Percentiles rank a stretch among this genome's conserved stretches.
Conservation (phyloP, 2,797 vertebrate species). For the Neosilurus mollespiculum region DNA sequence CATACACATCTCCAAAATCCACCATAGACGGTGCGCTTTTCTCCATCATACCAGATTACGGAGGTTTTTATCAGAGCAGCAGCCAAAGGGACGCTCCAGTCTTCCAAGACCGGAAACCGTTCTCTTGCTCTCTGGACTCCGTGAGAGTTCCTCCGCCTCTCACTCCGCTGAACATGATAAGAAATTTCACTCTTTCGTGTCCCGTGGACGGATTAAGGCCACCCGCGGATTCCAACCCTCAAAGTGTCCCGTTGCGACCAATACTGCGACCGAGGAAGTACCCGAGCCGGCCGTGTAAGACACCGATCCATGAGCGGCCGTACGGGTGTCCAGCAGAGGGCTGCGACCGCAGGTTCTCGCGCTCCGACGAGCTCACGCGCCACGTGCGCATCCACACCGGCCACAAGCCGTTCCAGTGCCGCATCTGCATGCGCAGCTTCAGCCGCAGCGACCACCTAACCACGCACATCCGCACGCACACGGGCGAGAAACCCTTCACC, state of each 20-base stretch:
- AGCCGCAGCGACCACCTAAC: constrained; percentile 91
- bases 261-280: constrained; percentile 88
- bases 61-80: constrained; percentile 83
- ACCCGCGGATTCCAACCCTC: constrained; percentile 75
- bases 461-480: constrained; percentile 90
- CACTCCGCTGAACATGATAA: constrained; percentile 91
- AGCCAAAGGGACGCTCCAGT: constrained; percentile 82
- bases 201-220: constrained; percentile 72
- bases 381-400: constrained; percentile 92
- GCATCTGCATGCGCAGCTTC: constrained; percentile 90
- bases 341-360: constrained; percentile 89
- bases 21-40: constrained; percentile 78
- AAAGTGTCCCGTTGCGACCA: constrained; percentile 81
- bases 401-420: constrained; percentile 90
- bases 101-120: constrained; percentile 83
- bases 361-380: constrained; percentile 86
- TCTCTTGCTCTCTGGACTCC: constrained; percentile 84
- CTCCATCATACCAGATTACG: constrained; percentile 85
- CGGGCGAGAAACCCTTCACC: constrained; percentile 87
- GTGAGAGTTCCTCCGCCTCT: constrained; percentile 84
- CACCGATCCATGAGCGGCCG: constrained; percentile 86
- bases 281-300: constrained; percentile 89
- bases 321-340: constrained; percentile 89
- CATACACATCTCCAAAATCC: constrained; percentile 80
- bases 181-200: constrained; percentile 85